Conservation (phyloP, 2,888 invertebrate genomes). For the Melangyna quadrimaculata region DNA sequence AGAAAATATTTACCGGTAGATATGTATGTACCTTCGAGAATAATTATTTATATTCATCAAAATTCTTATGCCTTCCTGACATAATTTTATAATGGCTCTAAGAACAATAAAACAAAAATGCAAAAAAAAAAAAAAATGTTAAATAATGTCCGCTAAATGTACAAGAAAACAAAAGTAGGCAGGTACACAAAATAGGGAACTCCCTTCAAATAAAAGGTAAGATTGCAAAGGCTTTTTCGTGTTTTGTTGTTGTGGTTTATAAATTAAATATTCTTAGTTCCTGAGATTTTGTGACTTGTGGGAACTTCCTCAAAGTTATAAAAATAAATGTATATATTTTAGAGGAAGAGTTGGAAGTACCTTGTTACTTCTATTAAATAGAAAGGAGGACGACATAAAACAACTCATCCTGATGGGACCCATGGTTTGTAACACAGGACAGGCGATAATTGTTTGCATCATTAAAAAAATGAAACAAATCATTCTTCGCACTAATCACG, state of each 20-base stretch:
- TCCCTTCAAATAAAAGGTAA: background rate
- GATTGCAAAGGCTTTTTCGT: background rate
- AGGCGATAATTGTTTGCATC: too few relatives aligned
- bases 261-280: background rate
- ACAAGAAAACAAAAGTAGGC: background rate
- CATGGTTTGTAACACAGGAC: too few relatives aligned
- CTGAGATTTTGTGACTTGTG: background rate
- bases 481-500: too few relatives aligned
- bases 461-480: too few relatives aligned
- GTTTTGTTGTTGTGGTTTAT: background rate
- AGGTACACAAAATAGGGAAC: background rate
- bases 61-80: conserved; percentile 28
- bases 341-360: too few relatives aligned
- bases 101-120: conserved; percentile 19
- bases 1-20: background rate
- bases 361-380: too few relatives aligned
- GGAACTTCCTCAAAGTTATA: background rate
- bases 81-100: conserved; percentile 32
- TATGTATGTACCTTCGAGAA: background rate
- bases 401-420: too few relatives aligned
- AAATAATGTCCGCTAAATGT: background rate
- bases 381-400: too few relatives aligned
- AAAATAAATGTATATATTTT: too few relatives aligned
- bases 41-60: conserved; percentile 8
- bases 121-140: background rate